Percentiles rank a stretch among this genome's conserved stretches.
Evolutionary conservation across 2,113 vertebrate genomes (phyloP).

Genomic region (Pollachius pollachius): DNA sequence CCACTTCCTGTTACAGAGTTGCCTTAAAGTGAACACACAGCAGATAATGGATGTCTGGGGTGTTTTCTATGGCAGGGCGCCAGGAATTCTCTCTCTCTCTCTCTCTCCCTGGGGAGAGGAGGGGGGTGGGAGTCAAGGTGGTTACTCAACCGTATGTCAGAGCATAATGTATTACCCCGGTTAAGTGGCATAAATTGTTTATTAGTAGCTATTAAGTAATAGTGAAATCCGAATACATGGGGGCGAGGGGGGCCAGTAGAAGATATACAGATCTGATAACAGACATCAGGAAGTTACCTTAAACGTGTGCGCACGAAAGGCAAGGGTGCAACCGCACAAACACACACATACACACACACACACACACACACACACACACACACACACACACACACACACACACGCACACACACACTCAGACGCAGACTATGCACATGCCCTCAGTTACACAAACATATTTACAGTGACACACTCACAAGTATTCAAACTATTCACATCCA

Average conservation of each 20-base stretch:
- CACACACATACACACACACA: not conserved
- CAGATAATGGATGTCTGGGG: constrained; percentile 56
- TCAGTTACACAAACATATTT: not conserved
- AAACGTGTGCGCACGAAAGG: not conserved
- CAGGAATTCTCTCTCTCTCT: constrained; percentile 66
- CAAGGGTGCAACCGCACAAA: constrained; percentile 15
- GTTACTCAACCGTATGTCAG: constrained; percentile 59
- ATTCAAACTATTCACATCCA: not conserved
- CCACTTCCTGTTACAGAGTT: too few relatives aligned
- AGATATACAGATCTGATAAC: constrained; percentile 45
- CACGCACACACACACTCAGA: not conserved
- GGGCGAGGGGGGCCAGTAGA: constrained; percentile 33
- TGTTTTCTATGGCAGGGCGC: constrained; percentile 60
- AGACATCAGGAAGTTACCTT: constrained; percentile 24
- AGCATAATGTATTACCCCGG: constrained; percentile 51
- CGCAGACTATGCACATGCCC: not conserved
- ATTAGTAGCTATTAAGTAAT: constrained; percentile 62
- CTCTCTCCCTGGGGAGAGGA: constrained; percentile 40
- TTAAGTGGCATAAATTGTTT: constrained; percentile 66
- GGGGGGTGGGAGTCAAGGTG: constrained; percentile 47
- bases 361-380: not conserved
- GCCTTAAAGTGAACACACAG: too few relatives aligned
- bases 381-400: not conserved
- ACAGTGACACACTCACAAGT: not conserved
- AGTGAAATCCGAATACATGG: constrained; percentile 46